Percentiles rank a stretch among this genome's conserved stretches.
phyloP scores from a whole-genome alignment of 2,113 vertebrate species.

The Trachemys scripta region DNA sequence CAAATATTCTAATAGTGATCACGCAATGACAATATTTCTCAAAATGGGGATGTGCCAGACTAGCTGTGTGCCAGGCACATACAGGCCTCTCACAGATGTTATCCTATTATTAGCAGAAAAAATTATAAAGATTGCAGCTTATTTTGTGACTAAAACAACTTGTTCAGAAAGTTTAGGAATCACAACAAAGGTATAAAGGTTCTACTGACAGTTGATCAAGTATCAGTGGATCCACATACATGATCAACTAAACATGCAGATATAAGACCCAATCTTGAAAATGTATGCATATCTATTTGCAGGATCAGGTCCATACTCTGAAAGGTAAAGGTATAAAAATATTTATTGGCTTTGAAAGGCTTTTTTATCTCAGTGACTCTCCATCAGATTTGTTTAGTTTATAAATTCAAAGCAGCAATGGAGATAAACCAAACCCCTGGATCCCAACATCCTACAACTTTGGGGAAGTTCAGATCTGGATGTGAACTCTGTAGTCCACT shows the following conservation, averaged over 20 bases:
- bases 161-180: too few relatives aligned
- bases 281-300: background rate
- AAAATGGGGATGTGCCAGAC: background rate
- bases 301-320: background rate
- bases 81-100: too few relatives aligned
- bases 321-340: background rate
- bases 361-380: background rate
- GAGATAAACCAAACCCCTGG: background rate
- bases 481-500: background rate
- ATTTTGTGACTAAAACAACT: too few relatives aligned
- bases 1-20: background rate
- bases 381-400: background rate
- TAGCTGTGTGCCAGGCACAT: background rate
- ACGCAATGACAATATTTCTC: background rate
- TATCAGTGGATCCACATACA: background rate
- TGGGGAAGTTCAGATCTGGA: background rate
- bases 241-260: background rate
- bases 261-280: background rate
- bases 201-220: background rate
- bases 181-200: too few relatives aligned
- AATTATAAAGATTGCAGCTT: too few relatives aligned
- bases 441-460: background rate
- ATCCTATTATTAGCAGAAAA: too few relatives aligned
- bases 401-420: background rate
- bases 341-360: background rate